Evolutionary conservation across 2,888 invertebrate species (phyloP), one percentile per base, ranked within the genome.

Genomic region (Lacanobia wlatinum): DNA sequence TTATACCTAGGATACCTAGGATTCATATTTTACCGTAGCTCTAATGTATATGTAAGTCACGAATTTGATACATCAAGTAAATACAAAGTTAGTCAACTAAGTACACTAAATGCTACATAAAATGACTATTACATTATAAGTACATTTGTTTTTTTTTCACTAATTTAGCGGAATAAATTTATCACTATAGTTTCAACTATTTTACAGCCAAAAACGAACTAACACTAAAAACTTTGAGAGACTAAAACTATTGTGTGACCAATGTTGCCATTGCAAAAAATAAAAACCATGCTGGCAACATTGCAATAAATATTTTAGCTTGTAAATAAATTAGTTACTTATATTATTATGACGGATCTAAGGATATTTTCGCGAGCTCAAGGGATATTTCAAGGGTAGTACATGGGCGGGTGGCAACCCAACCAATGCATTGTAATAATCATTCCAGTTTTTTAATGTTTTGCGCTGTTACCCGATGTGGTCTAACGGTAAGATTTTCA

Each of bases 111-210:
- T 12, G 4, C 43, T 78, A 70, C 3, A 40, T 46, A 72, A 46
- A 46, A 79, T 52, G 8, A 62, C 46, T 60, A 48, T 61, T 50
- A 38, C 21, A 21, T 7, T 55, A 59, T 68, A 78, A 78, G 72
- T 82, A 82, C 77, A 74, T 76, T 59, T 58, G 53, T 55, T 34
- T 34, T 6, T 78, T 55, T 59, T 52, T 68, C 21, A 67, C 82
- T 79, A 77, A 40, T 4, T 52, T 76, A 77, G 78, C 61, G 73
- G 78, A 80, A 80, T 82, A 14, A 56, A 38, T 3, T 59, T 71
- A 66, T 77, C 77, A 78, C 82, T 81, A 81, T 59, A 80, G 81
- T 76, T 18, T 80, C 53, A 69, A 69, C 82, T 65, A 71, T 63
- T 66, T 82, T 55, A 82, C 82, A 79, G 77, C 70, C 78, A 76